These are phyloP conservation scores for Poecilia gillii DNA, from an alignment of 2,797 vertebrate species.

Conservation along the genomic window DNA sequence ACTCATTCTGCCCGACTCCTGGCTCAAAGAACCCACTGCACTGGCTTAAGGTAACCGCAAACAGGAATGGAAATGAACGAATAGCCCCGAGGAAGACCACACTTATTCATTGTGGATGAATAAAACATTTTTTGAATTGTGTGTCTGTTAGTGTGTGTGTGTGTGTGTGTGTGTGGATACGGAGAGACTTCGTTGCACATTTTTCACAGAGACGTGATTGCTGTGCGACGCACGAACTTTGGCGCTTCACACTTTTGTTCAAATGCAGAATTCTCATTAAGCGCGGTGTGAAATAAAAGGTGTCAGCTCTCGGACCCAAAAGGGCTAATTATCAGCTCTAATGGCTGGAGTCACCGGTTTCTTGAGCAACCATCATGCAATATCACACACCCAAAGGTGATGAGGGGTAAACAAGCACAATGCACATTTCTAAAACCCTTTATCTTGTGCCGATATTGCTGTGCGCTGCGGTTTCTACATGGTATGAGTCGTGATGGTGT, in stretches of 20 bases:
- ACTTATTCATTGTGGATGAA: slow-evolving; percentile 57
- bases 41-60: slow-evolving; percentile 48
- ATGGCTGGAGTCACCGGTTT: slow-evolving; percentile 70
- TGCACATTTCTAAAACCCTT: background rate
- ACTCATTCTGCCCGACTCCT: slow-evolving; percentile 48
- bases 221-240: slow-evolving; percentile 39
- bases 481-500: background rate
- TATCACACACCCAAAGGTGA: slow-evolving; percentile 76
- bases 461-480: background rate
- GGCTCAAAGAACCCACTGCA: slow-evolving; percentile 43
- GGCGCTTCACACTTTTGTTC: slow-evolving; percentile 32
- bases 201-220: slow-evolving; percentile 51
- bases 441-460: background rate
- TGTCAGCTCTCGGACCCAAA: slow-evolving; percentile 72
- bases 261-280: slow-evolving; percentile 69
- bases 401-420: slow-evolving; percentile 32
- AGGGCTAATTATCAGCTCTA: slow-evolving; percentile 79
- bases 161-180: slow-evolving; percentile 31
- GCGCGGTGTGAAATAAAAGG: slow-evolving; percentile 68
- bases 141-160: slow-evolving; percentile 22
- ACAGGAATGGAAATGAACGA: slow-evolving; percentile 49
- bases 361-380: slow-evolving; percentile 74
- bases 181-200: slow-evolving; percentile 57
- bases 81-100: slow-evolving; percentile 37
- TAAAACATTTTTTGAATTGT: slow-evolving; percentile 62